Base-by-base conservation (phyloP, 2,888 invertebrate species). In the Crocallis elinguaria region DNA sequence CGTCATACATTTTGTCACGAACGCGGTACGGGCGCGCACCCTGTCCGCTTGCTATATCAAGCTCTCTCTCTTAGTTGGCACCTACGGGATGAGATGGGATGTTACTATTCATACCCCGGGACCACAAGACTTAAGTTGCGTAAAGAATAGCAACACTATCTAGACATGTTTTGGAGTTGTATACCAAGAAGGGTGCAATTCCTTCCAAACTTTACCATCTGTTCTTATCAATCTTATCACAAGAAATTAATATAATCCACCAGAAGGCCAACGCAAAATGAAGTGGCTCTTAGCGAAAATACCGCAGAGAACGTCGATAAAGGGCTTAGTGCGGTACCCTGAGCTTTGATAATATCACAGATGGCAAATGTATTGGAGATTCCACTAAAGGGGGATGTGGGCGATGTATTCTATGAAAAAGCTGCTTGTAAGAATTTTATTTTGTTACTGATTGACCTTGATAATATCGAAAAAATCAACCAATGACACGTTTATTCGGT, bases 191-290 rank as follows among this genome's bases (percentile, higher is more conserved):
- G n/a, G n/a, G n/a, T n/a, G n/a, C n/a, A n/a, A n/a, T 27, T 27
- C 1, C 1, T 9, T 27, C 4, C 2, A 27, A 5, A n/a, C 3
- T 19, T 19, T 19, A 27, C 0, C 4, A 4, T 32, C 8, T 14
- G 0, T 8, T 1, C 12, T 8, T 1, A 3, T 9, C 13, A 32
- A 1, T 39, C 29, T 37, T 50, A 50, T 50, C 49, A 32, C 11
- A 19, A 32, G 38, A 50, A 44, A 50, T 50, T 50, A 50, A 38
- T 50, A 50, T 29, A 46, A 52, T 30, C 52, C 45, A 39, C 25
- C 29, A 43, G 43, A 38, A 32, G 11, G 13, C 11, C 36, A 35
- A 14, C 21, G 19, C 51, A 23, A 21, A 52, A 46, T 41, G 17
- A 41, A 52, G 52, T 30, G 41, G 29, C 45, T 14, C 25, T 45